Percentiles rank a stretch among this genome's conserved stretches.
Conservation (phyloP, 1,140 invertebrate species). For the Bombyx mori region ASM3026992v2 NC_085124.1:9579501-9580000, state of each 20-base stretch:
- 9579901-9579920: no score
- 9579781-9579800: conserved; percentile 26
- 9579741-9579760: conserved; percentile 43
- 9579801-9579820: conserved; percentile 6
- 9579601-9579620: conserved; percentile 1
- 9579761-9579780: conserved; percentile 36
- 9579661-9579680: conserved; percentile 26
- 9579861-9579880: no score
- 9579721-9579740: conserved; percentile 47
- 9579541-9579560: no score
- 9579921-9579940: no score
- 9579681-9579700: conserved; percentile 40
- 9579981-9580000: conserved; percentile 21
- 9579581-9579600: conserved; percentile 5
- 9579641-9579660: conserved; percentile 18
- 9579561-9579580: neutral
- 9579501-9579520: no score
- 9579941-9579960: neutral
- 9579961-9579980: neutral
- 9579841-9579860: no score
- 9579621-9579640: neutral
- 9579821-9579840: neutral
- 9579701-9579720: conserved; percentile 47
- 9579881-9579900: no score
- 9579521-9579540: no score